A percentile compares a stretch with the other conserved stretches of the same genome.
phyloP scores from a whole-genome alignment of 1,140 invertebrate genomes.

The Drosophila eugracilis region DNA sequence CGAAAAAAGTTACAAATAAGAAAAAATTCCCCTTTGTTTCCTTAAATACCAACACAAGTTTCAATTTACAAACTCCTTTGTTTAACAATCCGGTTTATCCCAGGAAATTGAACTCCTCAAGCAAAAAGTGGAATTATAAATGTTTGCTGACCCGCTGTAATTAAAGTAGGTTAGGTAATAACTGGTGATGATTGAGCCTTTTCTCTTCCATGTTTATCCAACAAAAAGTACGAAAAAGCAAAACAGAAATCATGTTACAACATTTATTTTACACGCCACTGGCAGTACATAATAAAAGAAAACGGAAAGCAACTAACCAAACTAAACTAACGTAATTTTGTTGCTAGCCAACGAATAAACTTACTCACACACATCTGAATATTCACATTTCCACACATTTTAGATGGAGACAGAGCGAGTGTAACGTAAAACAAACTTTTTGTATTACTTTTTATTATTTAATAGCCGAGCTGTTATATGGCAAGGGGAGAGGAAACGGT shows the following conservation, averaged over 20 bases:
- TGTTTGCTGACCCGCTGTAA: neutral
- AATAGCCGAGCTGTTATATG: conserved; percentile 33
- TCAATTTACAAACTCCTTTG: neutral
- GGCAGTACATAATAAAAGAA: conserved; percentile 33
- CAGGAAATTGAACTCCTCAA: neutral
- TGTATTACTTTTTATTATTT: conserved; percentile 59
- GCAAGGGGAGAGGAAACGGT: neutral
- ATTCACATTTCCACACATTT: conserved; percentile 31
- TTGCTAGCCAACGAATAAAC: conserved; percentile 56
- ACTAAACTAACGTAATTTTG: conserved; percentile 42
- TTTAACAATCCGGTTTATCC: too few species aligned
- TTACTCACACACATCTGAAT: conserved; percentile 17
- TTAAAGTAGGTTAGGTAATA: conserved; percentile 5
- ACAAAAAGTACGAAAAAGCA: conserved; percentile 1
- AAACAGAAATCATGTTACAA: conserved; percentile 32
- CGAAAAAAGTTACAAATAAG: too few species aligned
- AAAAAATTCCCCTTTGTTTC: neutral
- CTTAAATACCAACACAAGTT: neutral
- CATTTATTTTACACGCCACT: conserved; percentile 25
- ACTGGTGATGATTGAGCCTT: conserved; percentile 9
- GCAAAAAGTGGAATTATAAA: neutral
- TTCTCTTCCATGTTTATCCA: conserved; percentile 8
- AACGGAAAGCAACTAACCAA: conserved; percentile 16
- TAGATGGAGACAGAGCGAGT: conserved; percentile 26
- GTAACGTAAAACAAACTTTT: conserved; percentile 56